Base-by-base conservation (phyloP, 2,113 vertebrate genomes). In the Pseudolaguvia tuberculata region DNA sequence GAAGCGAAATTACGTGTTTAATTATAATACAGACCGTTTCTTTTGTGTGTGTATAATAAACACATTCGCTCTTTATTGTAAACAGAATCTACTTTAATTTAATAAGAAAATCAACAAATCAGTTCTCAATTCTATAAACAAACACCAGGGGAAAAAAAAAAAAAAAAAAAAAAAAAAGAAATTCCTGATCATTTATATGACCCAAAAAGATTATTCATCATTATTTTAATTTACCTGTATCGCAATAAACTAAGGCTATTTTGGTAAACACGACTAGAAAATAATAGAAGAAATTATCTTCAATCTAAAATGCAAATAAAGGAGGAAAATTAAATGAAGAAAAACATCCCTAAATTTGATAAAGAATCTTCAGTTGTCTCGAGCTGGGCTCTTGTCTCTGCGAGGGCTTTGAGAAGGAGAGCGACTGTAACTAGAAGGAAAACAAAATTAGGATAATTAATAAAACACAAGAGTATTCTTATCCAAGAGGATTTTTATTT, bases 341-440 rank as follows among this genome's bases (percentile, higher is more conserved):
- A 12, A 13, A 2, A 51, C 61, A 50, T 8, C 39, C 39, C 39
- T 48, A 53, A 51, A 18, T 39, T n/a, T 15, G 47, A 18, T 35
- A 27, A 20, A 7, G 39, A 18, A 58, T n/a, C 73, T 87, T 91
- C 88, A 94, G 88, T 92, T 90, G 82, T 92, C 89, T 89, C 91
- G 91, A 83, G 92, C 91, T 84, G 92, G 90, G 84, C 91, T 94
- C 81, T 90, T 88, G 84, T 90, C 94, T 87, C 92, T 88, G 72
- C 90, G 86, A 31, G 91, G 92, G 82, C 91, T 95, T 90, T 89
- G 90, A 85, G 93, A 94, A 47, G 90, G 88, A 51, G 92, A 93
- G 23, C 85, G 92, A 85, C 93, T 94, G 88, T 58, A 91, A 91
- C 50, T 70, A 53, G 47, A 78, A 66, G n/a, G 50, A 4, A 27